phyloP scores from a whole-genome alignment of 2,113 vertebrate species.

The Vidua chalybeata region DNA sequence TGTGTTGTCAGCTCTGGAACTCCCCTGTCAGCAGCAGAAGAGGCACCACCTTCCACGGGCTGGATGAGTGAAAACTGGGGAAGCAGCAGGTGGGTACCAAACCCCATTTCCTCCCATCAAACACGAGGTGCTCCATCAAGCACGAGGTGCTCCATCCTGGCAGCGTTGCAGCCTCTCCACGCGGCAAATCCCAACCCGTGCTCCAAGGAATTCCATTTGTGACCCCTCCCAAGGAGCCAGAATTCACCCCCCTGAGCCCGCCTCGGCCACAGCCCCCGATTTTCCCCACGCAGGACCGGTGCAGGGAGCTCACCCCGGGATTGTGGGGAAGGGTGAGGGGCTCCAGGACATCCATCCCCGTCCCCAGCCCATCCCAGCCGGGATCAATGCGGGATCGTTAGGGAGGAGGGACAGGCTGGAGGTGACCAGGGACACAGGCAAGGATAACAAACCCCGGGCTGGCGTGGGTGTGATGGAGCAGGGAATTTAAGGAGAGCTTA shows the following conservation, averaged over 20 bases:
- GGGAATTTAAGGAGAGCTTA: constrained; percentile 71
- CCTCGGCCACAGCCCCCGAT: not conserved
- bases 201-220: not conserved
- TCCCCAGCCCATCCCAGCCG: constrained; percentile 66
- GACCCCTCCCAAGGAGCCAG: not conserved
- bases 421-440: constrained; percentile 72
- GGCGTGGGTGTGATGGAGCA: constrained; percentile 59
- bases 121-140: not conserved
- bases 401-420: constrained; percentile 70
- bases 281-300: not conserved
- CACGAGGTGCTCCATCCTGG: not conserved
- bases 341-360: constrained; percentile 83
- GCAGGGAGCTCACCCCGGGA: constrained; percentile 79
- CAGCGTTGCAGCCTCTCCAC: not conserved
- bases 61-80: not conserved
- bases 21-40: not conserved
- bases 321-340: constrained; percentile 77
- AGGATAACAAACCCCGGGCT: constrained; percentile 78
- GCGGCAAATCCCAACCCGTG: rapidly evolving
- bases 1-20: not conserved
- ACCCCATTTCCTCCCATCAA: not conserved
- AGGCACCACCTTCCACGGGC: not conserved
- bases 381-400: constrained; percentile 85
- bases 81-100: not conserved
- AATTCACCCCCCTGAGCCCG: rapidly evolving